A percentile compares a stretch with the other conserved stretches of the same genome.
phyloP scores from a whole-genome alignment of 2,113 vertebrate species.

The Marmota flaviventris region DNA sequence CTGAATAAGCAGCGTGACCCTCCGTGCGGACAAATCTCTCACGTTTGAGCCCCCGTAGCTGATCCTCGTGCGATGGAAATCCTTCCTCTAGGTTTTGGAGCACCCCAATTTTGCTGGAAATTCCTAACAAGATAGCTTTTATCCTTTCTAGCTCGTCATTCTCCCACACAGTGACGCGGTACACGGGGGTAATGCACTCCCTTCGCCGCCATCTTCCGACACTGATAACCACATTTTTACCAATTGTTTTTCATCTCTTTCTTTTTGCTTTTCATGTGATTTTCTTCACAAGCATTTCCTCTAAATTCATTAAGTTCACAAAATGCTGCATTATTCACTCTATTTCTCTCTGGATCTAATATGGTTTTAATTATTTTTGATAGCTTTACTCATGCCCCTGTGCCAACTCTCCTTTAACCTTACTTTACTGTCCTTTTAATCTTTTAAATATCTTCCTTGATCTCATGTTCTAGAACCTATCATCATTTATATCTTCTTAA shows the following conservation, averaged over 20 bases:
- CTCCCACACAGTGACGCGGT: too few relatives aligned
- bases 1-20: too few relatives aligned
- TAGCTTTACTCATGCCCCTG: conserved; percentile 18
- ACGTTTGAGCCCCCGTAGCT: too few relatives aligned
- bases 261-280: background rate
- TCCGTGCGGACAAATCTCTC: too few relatives aligned
- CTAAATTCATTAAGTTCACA: background rate
- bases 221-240: background rate
- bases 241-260: conserved; percentile 18
- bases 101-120: too few relatives aligned
- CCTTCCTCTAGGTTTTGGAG: too few relatives aligned
- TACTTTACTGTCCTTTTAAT: conserved; percentile 55
- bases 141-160: too few relatives aligned
- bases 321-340: background rate
- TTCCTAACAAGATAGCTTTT: too few relatives aligned
- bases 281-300: conserved; percentile 9
- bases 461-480: conserved; percentile 26
- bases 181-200: too few relatives aligned
- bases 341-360: conserved; percentile 8
- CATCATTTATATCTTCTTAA: conserved; percentile 42
- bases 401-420: conserved; percentile 14
- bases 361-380: conserved; percentile 65
- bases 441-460: conserved; percentile 44
- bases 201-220: too few relatives aligned
- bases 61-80: too few relatives aligned